Conservation (phyloP, 2,797 vertebrate species). For the Alosa sapidissima region DNA sequence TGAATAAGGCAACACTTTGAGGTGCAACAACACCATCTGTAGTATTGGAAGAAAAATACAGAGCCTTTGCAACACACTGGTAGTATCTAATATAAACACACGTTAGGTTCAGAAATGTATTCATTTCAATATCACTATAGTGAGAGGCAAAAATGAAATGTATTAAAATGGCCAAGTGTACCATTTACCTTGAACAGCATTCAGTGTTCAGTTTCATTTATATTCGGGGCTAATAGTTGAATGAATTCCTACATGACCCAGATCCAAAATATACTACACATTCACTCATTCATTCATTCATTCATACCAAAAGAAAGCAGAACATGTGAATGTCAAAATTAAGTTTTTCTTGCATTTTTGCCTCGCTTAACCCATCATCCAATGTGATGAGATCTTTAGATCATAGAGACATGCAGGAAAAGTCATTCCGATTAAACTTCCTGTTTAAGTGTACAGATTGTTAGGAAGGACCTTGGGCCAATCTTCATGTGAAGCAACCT, state of each 20-base stretch:
- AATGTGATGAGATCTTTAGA: too few relatives aligned
- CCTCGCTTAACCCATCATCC: too few relatives aligned
- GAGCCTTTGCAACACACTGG: slow-evolving; percentile 4
- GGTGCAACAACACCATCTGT: slow-evolving; percentile 12
- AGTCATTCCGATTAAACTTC: background rate
- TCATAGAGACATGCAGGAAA: too few relatives aligned
- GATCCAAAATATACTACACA: too few relatives aligned
- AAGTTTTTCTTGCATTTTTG: too few relatives aligned
- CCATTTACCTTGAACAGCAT: background rate
- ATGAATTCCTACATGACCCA: background rate
- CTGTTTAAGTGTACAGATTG: background rate
- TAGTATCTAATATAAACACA: background rate
- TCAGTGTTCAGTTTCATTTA: background rate
- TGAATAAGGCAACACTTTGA: background rate
- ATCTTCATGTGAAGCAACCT: background rate
- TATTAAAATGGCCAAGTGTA: background rate
- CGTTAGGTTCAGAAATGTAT: background rate
- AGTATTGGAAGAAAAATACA: background rate
- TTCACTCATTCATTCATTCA: too few relatives aligned
- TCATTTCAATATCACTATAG: background rate
- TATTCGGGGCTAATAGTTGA: background rate
- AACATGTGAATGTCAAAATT: too few relatives aligned
- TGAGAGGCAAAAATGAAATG: background rate
- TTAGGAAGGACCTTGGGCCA: background rate
- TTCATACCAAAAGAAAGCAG: too few relatives aligned